Conservation (phyloP, 2,888 invertebrate species). For the Sepiola atlantica region DNA sequence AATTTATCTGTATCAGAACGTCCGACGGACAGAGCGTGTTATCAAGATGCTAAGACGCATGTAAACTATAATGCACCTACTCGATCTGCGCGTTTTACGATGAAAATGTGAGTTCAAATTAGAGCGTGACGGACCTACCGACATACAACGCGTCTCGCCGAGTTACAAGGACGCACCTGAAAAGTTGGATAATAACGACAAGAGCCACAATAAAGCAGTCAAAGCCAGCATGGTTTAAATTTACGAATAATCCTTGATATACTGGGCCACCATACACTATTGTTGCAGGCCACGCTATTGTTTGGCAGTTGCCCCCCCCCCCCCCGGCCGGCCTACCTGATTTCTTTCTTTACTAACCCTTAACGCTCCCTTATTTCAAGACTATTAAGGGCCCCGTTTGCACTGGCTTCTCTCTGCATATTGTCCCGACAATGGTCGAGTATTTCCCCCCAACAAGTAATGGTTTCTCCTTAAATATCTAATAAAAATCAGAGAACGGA, state of each 20-base stretch:
- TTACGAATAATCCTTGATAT: conserved; percentile 20
- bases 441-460: conserved; percentile 8
- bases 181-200: too few relatives aligned
- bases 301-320: background rate
- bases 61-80: too few relatives aligned
- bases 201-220: background rate
- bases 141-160: too few relatives aligned
- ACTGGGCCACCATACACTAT: conserved; percentile 13
- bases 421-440: background rate
- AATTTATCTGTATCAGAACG: too few relatives aligned
- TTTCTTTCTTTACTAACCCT: background rate
- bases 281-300: background rate
- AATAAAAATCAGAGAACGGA: background rate
- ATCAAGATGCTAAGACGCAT: too few relatives aligned
- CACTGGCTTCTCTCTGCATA: conserved; percentile 12
- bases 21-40: too few relatives aligned
- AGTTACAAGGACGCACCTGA: too few relatives aligned
- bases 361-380: background rate
- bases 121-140: too few relatives aligned
- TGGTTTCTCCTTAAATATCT: background rate
- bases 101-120: too few relatives aligned
- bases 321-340: conserved; percentile 32
- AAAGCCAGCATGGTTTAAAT: conserved; percentile 8
- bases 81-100: too few relatives aligned
- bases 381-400: background rate